A percentile compares a stretch with the other conserved stretches of the same genome.
Conservation (phyloP, 1,140 invertebrate species). For the Lucilia cuprina region DNA sequence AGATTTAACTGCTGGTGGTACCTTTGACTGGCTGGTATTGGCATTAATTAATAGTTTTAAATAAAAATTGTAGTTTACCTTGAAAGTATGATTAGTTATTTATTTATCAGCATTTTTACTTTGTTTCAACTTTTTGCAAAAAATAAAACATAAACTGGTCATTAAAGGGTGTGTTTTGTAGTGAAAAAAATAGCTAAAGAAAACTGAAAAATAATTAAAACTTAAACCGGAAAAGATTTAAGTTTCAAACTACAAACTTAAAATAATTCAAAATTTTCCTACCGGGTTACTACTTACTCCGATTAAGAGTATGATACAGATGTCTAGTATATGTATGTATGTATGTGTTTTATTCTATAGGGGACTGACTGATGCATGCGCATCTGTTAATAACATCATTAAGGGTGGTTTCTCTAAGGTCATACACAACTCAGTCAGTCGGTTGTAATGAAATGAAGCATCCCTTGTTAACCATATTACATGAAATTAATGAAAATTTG, state of each 20-base stretch:
- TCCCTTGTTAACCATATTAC: not conserved
- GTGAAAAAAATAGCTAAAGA: no score
- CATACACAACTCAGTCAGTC: no score
- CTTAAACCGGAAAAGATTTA: no score
- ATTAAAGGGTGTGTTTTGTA: not conserved
- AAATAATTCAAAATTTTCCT: not conserved
- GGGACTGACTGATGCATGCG: not conserved
- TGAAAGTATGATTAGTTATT: not conserved
- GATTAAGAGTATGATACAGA: no score
- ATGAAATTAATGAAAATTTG: not conserved
- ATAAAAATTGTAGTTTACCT: not conserved
- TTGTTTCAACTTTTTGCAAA: not conserved
- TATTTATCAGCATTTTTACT: not conserved
- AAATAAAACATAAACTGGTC: not conserved
- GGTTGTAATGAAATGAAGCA: not conserved
- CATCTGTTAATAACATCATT: not conserved
- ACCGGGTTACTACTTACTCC: not conserved
- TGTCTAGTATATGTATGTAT: not conserved
- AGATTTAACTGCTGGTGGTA: not conserved
- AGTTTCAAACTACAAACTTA: no score
- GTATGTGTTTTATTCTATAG: not conserved
- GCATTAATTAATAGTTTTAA: not conserved
- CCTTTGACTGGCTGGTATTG: not conserved
- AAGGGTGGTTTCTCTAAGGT: not conserved
- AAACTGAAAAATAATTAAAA: no score